Conservation (phyloP, 1,140 invertebrate genomes). For the Magallana gigas region DNA sequence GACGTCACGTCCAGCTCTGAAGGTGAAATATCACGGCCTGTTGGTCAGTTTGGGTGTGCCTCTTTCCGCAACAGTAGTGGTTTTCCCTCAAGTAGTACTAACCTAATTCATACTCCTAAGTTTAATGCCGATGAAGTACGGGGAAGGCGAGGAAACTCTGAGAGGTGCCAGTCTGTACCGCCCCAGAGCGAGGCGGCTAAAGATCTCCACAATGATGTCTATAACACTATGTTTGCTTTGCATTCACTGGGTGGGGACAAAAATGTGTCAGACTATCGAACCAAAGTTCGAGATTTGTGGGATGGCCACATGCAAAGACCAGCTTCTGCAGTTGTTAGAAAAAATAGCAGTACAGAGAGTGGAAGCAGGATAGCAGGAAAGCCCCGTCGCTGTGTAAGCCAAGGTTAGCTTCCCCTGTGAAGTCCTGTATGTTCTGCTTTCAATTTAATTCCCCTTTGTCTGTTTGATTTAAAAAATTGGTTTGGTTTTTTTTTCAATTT, state of each 20-base stretch:
- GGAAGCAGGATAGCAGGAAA: conserved; percentile 52
- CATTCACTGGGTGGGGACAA: conserved; percentile 72
- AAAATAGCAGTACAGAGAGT: conserved; percentile 53
- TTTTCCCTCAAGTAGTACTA: conserved; percentile 22
- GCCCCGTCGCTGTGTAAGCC: conserved; percentile 53
- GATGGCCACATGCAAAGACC: conserved; percentile 68
- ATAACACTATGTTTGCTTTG: conserved; percentile 76
- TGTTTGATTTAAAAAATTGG: conserved; percentile 22
- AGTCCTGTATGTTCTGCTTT: conserved; percentile 9
- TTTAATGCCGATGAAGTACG: conserved; percentile 24
- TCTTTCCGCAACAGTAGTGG: neutral
- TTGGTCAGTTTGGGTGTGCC: conserved; percentile 38
- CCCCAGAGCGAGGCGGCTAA: conserved; percentile 57
- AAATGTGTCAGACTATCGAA: conserved; percentile 73
- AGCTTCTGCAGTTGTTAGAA: conserved; percentile 48
- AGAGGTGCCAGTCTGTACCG: conserved; percentile 51
- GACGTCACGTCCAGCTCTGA: neutral
- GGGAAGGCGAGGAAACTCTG: conserved; percentile 39
- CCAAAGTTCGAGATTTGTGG: conserved; percentile 73
- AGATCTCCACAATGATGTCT: conserved; percentile 75
- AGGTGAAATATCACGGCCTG: conserved; percentile 18
- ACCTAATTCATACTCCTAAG: neutral
- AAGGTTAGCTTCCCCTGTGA: conserved; percentile 50
- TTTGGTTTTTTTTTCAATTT: neutral
- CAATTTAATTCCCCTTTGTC: conserved; percentile 9